These are phyloP conservation scores for Bombycilla garrulus DNA, from an alignment of 2,113 vertebrate species.

Conservation along the genomic window DNA sequence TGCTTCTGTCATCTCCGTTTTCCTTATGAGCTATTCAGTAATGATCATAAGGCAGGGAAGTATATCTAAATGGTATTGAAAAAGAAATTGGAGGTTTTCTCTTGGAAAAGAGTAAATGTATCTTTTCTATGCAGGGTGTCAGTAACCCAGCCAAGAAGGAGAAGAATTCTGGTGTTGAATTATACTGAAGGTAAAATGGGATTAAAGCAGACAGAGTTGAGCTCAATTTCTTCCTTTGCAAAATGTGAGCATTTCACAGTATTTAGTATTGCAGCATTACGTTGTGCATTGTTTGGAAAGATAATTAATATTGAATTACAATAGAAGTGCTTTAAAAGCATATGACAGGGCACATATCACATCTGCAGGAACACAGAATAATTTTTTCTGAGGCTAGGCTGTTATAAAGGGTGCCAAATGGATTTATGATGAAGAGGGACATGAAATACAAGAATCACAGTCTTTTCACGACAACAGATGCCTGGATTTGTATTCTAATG, in stretches of 20 bases:
- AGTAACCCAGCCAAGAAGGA: not conserved
- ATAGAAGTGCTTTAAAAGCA: slow-evolving; percentile 5
- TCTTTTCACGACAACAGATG: not conserved
- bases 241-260: not conserved
- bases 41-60: not conserved
- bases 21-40: not conserved
- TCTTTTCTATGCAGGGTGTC: not conserved
- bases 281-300: slow-evolving; percentile 38
- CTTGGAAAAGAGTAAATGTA: not conserved
- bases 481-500: not conserved
- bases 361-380: not conserved
- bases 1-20: not conserved
- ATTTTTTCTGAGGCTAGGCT: not conserved
- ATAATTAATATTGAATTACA: slow-evolving; percentile 44
- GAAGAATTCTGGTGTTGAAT: not conserved
- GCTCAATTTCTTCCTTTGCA: slow-evolving; percentile 35
- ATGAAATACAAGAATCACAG: not conserved
- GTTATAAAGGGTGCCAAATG: slow-evolving; percentile 30
- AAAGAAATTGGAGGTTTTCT: not conserved
- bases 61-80: not conserved
- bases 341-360: not conserved
- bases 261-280: not conserved
- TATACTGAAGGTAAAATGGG: not conserved
- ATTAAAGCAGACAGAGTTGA: slow-evolving; percentile 23
- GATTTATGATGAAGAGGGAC: slow-evolving; percentile 42